Conservation (phyloP, 37 sponge, comb jelly and placozoan species). For the Oscarella lobularis region DNA sequence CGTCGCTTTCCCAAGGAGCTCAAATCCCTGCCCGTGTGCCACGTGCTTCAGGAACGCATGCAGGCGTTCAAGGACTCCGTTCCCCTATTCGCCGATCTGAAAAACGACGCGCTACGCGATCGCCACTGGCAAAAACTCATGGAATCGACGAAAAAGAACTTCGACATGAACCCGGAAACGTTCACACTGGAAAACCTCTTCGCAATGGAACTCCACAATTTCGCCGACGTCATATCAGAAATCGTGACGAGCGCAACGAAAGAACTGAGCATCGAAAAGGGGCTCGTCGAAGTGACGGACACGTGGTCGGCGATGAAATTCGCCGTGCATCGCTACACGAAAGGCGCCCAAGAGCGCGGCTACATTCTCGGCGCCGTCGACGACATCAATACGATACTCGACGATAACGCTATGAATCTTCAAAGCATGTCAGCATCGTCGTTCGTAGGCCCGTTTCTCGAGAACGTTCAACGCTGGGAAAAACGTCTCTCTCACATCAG, state of each 20-base stretch:
- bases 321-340: slow-evolving; percentile 59
- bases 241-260: slow-evolving; percentile 94
- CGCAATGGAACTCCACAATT: slow-evolving; percentile 98
- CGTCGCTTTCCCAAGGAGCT: slow-evolving; percentile 91
- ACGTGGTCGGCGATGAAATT: slow-evolving; percentile 81
- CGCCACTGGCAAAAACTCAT: slow-evolving; percentile 98
- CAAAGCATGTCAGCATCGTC: slow-evolving; percentile 99
- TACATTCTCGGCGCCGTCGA: slow-evolving; percentile 85
- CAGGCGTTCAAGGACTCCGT: slow-evolving; percentile 94
- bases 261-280: slow-evolving; percentile 97
- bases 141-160: slow-evolving; percentile 89
- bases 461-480: slow-evolving; percentile 97
- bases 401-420: slow-evolving; percentile 97
- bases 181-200: slow-evolving; percentile 96
- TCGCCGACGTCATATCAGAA: slow-evolving; percentile 89
- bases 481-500: slow-evolving; percentile 97
- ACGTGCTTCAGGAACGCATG: slow-evolving; percentile 90
- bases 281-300: slow-evolving; percentile 80
- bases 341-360: slow-evolving; percentile 90
- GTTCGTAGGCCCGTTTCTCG: slow-evolving; percentile 90
- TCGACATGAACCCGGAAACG: slow-evolving; percentile 99
- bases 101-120: slow-evolving; percentile 93
- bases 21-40: slow-evolving; percentile 72
- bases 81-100: slow-evolving; percentile 92
- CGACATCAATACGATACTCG: slow-evolving; percentile 86